Conservation (phyloP, 2,888 invertebrate species). For the Polietes domitor region DNA sequence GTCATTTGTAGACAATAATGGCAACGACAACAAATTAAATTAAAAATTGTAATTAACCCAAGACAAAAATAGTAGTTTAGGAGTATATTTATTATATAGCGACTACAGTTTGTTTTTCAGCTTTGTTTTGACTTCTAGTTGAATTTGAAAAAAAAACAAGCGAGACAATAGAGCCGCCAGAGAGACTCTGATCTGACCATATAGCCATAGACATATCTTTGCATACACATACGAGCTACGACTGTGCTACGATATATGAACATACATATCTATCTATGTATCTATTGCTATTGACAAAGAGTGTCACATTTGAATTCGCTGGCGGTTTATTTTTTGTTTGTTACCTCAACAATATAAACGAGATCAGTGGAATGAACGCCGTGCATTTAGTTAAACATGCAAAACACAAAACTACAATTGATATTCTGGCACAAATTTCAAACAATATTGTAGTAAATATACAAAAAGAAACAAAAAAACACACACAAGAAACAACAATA, state of each 20-base stretch:
- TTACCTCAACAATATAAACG: conserved; percentile 35
- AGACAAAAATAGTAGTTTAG: background rate
- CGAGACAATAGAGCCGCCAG: background rate
- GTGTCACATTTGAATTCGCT: background rate
- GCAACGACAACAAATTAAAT: conserved; percentile 10
- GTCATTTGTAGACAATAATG: conserved; percentile 24
- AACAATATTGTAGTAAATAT: background rate
- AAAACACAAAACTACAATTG: conserved; percentile 36
- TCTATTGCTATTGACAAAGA: conserved; percentile 13
- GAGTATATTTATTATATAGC: conserved; percentile 1
- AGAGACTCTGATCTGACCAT: background rate
- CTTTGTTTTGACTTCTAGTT: background rate
- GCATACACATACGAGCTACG: too few species aligned
- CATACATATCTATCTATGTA: background rate
- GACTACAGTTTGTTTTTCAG: background rate
- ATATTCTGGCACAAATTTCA: conserved; percentile 26
- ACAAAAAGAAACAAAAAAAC: background rate
- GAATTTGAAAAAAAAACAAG: background rate
- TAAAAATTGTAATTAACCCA: conserved; percentile 12
- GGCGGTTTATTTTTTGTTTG: background rate
- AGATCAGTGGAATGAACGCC: conserved; percentile 22
- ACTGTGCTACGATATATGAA: too few species aligned
- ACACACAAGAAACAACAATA: background rate
- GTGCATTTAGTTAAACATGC: conserved; percentile 28
- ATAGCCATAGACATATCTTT: background rate